These are phyloP conservation scores for Ammodytes dubius DNA, from an alignment of 2,113 vertebrate genomes.

Conservation along the genomic window DNA sequence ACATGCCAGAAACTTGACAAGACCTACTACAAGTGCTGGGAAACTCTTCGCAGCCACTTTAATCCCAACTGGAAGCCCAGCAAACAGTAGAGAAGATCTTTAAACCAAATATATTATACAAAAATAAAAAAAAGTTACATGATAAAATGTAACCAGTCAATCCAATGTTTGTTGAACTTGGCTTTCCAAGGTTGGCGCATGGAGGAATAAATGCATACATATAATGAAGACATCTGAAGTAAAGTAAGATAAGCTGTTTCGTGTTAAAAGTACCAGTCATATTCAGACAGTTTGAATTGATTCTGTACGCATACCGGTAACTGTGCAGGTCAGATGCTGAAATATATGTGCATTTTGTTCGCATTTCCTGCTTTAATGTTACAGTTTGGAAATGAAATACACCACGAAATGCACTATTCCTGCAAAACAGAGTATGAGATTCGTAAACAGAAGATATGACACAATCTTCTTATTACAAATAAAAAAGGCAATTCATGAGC, in stretches of 20 bases:
- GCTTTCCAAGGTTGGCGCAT: constrained; percentile 1
- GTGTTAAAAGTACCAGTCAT: neutral
- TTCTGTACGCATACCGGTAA: neutral
- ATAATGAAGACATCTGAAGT: neutral
- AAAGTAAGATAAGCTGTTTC: neutral
- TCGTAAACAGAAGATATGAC: too few relatives aligned
- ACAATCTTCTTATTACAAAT: too few relatives aligned
- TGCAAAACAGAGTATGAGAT: neutral
- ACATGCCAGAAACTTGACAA: constrained; percentile 90
- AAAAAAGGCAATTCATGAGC: neutral
- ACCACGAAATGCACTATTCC: neutral
- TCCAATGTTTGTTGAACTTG: neutral
- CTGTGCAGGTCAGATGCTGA: neutral
- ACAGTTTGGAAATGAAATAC: neutral
- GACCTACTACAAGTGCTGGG: constrained; percentile 96
- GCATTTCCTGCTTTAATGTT: neutral
- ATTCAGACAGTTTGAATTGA: neutral
- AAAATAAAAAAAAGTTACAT: neutral
- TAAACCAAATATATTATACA: neutral
- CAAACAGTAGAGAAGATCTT: constrained; percentile 63
- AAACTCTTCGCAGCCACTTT: constrained; percentile 91
- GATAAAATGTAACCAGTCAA: neutral
- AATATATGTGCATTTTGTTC: neutral
- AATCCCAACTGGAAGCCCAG: constrained; percentile 87
- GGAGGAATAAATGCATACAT: neutral